phyloP scores from a whole-genome alignment of 2,113 vertebrate genomes.

The Lepisosteus oculatus region DNA sequence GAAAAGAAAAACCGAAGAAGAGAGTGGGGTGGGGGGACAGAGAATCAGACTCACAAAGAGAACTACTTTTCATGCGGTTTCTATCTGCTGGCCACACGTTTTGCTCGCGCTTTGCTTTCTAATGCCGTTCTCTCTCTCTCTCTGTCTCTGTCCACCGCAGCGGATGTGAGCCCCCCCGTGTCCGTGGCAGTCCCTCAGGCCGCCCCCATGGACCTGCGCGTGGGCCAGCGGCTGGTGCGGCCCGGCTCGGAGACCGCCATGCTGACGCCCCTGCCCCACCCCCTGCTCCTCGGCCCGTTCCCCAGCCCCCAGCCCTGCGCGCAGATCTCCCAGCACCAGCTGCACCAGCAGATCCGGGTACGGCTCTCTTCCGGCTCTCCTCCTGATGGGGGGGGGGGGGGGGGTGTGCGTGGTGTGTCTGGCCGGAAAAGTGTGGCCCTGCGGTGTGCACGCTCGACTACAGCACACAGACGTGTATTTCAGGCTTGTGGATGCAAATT shows the following conservation, averaged over 20 bases:
- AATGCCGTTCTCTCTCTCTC: neutral
- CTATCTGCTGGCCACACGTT: too few species aligned
- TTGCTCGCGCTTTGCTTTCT: too few species aligned
- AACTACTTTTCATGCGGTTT: too few species aligned
- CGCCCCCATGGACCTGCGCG: slow-evolving; percentile 88
- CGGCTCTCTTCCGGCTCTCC: slow-evolving; percentile 31
- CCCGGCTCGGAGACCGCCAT: slow-evolving; percentile 76
- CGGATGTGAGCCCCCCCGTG: slow-evolving; percentile 37
- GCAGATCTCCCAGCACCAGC: slow-evolving; percentile 66
- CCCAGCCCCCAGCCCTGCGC: slow-evolving; percentile 59
- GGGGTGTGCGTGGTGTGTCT: neutral
- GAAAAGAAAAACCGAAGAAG: too few species aligned
- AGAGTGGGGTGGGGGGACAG: too few species aligned
- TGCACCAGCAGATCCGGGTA: slow-evolving; percentile 72
- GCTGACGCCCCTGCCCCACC: slow-evolving; percentile 79
- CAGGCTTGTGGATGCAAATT: too few species aligned
- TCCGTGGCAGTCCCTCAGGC: slow-evolving; percentile 52
- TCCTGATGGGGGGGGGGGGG: slow-evolving; percentile 46
- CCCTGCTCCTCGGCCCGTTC: slow-evolving; percentile 63
- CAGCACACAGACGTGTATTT: neutral
- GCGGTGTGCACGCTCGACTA: neutral
- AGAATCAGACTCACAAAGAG: too few species aligned
- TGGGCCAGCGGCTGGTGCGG: slow-evolving; percentile 81
- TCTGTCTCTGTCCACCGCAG: slow-evolving; percentile 18
- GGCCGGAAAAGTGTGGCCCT: neutral